phyloP scores from a whole-genome alignment of 2,797 vertebrate genomes.

The Protosalanx chinensis region DNA sequence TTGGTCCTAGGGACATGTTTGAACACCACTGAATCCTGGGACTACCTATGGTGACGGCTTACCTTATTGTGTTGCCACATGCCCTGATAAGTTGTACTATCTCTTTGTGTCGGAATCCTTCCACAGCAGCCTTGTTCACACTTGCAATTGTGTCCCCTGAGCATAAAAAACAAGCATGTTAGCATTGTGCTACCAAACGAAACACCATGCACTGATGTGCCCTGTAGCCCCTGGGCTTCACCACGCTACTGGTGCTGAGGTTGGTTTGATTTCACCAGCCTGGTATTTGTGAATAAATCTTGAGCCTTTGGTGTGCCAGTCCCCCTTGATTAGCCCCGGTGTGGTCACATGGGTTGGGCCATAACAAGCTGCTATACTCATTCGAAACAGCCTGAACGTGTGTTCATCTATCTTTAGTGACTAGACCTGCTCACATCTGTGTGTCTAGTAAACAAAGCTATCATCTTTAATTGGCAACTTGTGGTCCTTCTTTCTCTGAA shows the following conservation, averaged over 20 bases:
- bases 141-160: constrained; percentile 92
- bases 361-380: background rate
- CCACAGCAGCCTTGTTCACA: constrained; percentile 85
- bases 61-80: constrained; percentile 86
- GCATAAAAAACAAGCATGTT: constrained; percentile 25
- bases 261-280: constrained; percentile 30
- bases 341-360: constrained; percentile 13
- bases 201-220: constrained; percentile 20
- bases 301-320: background rate
- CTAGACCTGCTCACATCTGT: background rate
- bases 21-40: no score
- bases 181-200: constrained; percentile 30
- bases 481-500: background rate
- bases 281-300: background rate
- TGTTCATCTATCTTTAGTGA: background rate
- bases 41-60: constrained; percentile 17
- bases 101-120: constrained; percentile 87
- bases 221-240: constrained; percentile 9
- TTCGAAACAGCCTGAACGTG: background rate
- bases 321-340: constrained; percentile 9
- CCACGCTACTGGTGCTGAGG: constrained; percentile 19
- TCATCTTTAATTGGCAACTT: background rate
- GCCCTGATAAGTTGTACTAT: constrained; percentile 93
- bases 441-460: background rate
- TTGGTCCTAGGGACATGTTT: no score